Evolutionary conservation across 2,797 vertebrate genomes (phyloP).

Genomic region (Sciurus vulgaris): DNA sequence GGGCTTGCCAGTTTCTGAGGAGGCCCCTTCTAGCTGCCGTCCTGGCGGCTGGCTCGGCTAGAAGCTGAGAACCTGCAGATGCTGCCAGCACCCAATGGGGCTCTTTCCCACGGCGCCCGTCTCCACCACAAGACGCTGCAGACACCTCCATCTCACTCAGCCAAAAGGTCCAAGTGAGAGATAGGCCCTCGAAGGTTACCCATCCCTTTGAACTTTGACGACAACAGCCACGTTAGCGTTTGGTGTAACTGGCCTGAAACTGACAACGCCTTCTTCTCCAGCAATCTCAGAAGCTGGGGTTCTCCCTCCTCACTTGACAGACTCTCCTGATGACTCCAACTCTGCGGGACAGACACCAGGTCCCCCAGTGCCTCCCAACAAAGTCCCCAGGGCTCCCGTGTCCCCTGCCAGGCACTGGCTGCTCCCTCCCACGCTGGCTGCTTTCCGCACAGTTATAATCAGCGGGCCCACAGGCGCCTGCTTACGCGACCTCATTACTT

Average conservation of each 20-base stretch:
- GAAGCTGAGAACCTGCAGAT: neutral
- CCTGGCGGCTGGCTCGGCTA: accelerated
- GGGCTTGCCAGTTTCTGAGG: neutral
- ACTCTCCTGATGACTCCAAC: neutral
- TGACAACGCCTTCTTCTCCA: neutral
- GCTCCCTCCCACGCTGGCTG: too few species aligned
- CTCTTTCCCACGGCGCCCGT: accelerated
- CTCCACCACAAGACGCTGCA: too few species aligned
- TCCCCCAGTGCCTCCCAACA: neutral
- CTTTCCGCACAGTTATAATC: neutral
- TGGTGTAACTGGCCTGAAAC: accelerated
- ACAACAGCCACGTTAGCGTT: neutral
- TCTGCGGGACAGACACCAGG: neutral
- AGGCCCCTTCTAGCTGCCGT: neutral
- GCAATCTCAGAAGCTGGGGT: neutral
- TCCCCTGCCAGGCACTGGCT: neutral
- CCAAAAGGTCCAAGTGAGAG: neutral
- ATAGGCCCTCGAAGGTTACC: too few species aligned
- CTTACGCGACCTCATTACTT: neutral
- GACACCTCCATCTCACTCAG: neutral
- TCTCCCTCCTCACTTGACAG: neutral
- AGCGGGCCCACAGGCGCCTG: accelerated
- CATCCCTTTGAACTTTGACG: neutral
- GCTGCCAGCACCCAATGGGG: accelerated
- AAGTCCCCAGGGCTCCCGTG: neutral